Evolutionary conservation across 2,113 vertebrate species (phyloP).

Genomic region (Laticauda laticaudata): DNA sequence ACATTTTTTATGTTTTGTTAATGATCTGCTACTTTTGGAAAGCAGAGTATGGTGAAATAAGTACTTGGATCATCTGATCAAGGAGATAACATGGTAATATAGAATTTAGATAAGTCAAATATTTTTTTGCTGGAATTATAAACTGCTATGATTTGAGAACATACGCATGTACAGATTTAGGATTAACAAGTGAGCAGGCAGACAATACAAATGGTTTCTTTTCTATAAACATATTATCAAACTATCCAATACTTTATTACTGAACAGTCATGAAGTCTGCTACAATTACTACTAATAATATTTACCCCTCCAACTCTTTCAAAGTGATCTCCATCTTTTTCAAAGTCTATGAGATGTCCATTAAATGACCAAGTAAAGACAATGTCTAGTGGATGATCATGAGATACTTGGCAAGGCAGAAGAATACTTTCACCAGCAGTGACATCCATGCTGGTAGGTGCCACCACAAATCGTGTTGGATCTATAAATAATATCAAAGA

Average conservation of each 20-base stretch:
- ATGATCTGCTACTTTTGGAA: not conserved
- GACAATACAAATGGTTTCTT: not conserved
- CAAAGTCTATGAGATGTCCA: constrained; percentile 91
- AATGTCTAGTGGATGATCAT: constrained; percentile 89
- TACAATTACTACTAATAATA: constrained; percentile 53
- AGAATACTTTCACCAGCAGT: constrained; percentile 95
- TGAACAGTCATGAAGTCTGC: not conserved
- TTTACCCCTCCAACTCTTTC: constrained; percentile 97
- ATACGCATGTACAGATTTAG: not conserved
- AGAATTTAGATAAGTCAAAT: not conserved
- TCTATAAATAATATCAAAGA: constrained; percentile 68
- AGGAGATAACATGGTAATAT: not conserved
- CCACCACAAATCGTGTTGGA: constrained; percentile 87
- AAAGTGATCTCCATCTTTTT: constrained; percentile 91
- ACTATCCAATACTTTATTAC: not conserved
- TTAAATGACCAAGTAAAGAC: constrained; percentile 96
- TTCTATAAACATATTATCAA: not conserved
- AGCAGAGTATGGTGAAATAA: not conserved
- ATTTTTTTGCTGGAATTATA: not conserved
- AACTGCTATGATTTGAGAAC: not conserved
- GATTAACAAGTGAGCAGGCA: not conserved
- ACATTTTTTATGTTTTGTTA: not conserved
- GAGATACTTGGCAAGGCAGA: constrained; percentile 91
- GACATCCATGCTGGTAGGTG: constrained; percentile 88
- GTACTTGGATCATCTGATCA: not conserved